Conservation (phyloP, 2,888 invertebrate genomes). For the Drosophila tripunctata region DNA sequence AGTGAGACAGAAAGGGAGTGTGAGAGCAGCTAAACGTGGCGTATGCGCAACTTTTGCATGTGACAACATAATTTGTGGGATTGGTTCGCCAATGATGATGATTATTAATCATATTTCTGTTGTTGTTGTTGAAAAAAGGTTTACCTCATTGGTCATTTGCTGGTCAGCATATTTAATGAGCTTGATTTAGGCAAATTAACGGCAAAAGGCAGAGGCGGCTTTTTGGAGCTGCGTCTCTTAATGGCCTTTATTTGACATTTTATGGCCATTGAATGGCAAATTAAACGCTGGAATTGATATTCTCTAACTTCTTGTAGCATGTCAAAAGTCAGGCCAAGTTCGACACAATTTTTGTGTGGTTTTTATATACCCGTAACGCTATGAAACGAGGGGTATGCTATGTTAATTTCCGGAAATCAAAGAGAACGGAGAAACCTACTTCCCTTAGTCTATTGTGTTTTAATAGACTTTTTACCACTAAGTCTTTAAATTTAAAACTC, state of each 20-base stretch:
- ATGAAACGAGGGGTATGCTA: neutral
- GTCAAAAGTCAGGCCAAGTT: slow-evolving; percentile 59
- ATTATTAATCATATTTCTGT: slow-evolving; percentile 67
- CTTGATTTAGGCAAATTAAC: slow-evolving; percentile 70
- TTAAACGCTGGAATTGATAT: slow-evolving; percentile 45
- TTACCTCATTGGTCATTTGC: slow-evolving; percentile 35
- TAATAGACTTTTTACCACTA: too few species aligned
- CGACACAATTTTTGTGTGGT: slow-evolving; percentile 18
- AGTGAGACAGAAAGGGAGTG: neutral
- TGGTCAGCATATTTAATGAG: slow-evolving; percentile 75
- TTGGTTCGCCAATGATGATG: slow-evolving; percentile 44
- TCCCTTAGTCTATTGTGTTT: too few species aligned
- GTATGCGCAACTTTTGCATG: slow-evolving; percentile 66
- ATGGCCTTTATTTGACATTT: slow-evolving; percentile 75
- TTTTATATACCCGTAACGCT: neutral
- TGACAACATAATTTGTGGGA: slow-evolving; percentile 79
- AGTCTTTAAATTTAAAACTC: neutral
- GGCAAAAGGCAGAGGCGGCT: slow-evolving; percentile 26
- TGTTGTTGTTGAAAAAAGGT: slow-evolving; percentile 30
- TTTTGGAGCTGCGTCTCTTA: slow-evolving; percentile 29
- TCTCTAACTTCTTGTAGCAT: slow-evolving; percentile 16
- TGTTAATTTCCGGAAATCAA: too few species aligned
- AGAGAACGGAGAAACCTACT: too few species aligned
- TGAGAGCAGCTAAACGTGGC: slow-evolving; percentile 24
- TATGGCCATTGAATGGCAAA: slow-evolving; percentile 67